Conservation (phyloP, 2,797 vertebrate genomes). For the Muraenolepis orangiensis region DNA sequence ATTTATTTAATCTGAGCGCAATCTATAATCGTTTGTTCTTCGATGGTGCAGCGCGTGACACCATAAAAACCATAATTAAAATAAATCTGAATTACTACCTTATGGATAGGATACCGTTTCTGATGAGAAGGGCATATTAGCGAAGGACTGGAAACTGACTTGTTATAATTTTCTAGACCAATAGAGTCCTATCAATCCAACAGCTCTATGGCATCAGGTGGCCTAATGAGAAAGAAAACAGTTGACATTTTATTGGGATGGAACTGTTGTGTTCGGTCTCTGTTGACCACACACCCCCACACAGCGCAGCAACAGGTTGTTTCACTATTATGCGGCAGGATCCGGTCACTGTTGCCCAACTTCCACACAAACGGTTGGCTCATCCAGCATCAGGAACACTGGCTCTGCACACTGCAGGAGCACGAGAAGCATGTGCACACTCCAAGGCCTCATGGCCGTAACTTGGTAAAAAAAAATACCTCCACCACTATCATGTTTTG, state of each 20-base stretch:
- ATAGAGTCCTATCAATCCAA: neutral
- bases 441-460: conserved; percentile 30
- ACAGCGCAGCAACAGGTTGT: conserved; percentile 52
- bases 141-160: neutral
- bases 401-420: conserved; percentile 26
- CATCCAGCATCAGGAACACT: conserved; percentile 36
- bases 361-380: conserved; percentile 50
- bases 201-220: neutral
- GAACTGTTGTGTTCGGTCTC: conserved; percentile 54
- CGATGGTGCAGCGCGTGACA: conserved; percentile 19
- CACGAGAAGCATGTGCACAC: conserved; percentile 5
- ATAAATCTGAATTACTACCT: neutral
- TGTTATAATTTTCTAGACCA: neutral
- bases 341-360: conserved; percentile 60
- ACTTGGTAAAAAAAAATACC: conserved; percentile 18
- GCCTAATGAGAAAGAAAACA: neutral
- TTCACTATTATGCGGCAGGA: conserved; percentile 55
- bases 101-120: conserved; percentile 4
- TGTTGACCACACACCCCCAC: conserved; percentile 56
- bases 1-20: conserved; percentile 65
- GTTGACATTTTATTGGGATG: conserved; percentile 21
- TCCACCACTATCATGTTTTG: neutral
- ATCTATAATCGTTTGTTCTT: conserved; percentile 62
- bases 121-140: neutral
- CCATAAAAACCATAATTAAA: neutral